A percentile compares a stretch with the other conserved stretches of the same genome.
phyloP scores from a whole-genome alignment of 1,140 invertebrate genomes.

The Chironomus striatipennis region DNA sequence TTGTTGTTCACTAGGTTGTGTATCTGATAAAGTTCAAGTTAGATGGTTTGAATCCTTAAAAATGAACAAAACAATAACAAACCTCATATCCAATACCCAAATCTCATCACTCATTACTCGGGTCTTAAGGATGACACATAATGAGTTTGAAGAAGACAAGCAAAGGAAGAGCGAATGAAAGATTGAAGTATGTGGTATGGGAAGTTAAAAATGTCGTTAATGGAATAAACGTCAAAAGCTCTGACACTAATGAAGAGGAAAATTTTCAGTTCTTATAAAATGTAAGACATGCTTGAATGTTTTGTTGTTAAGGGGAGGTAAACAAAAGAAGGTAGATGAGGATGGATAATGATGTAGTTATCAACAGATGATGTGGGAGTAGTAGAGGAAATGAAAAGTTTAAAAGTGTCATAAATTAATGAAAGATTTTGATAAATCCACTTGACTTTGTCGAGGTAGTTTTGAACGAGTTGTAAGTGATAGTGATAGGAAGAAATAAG shows the following conservation, averaged over 20 bases:
- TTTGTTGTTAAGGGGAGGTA: not conserved
- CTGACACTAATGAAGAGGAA: constrained; percentile 21
- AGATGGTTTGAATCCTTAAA: too few species aligned
- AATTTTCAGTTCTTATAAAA: not conserved
- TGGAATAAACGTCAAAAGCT: constrained; percentile 19
- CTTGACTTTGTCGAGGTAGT: too few species aligned
- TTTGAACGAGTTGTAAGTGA: too few species aligned
- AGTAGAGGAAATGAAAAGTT: not conserved
- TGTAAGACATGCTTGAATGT: not conserved
- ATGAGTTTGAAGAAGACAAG: not conserved
- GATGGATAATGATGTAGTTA: not conserved
- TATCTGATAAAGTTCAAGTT: too few species aligned
- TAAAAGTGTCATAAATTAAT: not conserved
- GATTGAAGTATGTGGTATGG: not conserved
- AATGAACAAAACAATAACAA: too few species aligned
- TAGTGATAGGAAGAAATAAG: too few species aligned
- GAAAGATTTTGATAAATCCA: too few species aligned
- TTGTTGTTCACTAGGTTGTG: too few species aligned
- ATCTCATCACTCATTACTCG: not conserved
- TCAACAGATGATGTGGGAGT: not conserved
- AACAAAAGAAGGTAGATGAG: not conserved
- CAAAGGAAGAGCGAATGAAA: not conserved
- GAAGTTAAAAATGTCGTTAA: constrained; percentile 12
- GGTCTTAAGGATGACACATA: not conserved
- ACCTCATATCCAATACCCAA: too few species aligned